phyloP scores from a whole-genome alignment of 2,888 invertebrate species.

The Drosophila neotestacea region DNA sequence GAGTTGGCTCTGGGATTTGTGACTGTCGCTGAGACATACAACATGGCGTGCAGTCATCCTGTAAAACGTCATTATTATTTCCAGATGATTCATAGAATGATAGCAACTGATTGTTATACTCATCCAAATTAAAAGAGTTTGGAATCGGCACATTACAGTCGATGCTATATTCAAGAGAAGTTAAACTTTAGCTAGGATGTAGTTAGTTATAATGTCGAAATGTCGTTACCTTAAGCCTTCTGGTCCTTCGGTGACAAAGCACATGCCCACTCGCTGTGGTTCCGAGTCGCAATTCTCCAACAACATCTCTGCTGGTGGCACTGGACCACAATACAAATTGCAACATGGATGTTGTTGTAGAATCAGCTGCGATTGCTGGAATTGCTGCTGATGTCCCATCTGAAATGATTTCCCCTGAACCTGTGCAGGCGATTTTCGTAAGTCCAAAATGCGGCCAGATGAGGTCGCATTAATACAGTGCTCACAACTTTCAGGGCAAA shows the following conservation, averaged over 20 bases:
- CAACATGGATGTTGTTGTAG: background rate
- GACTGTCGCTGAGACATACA: background rate
- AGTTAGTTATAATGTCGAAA: no score
- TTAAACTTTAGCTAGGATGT: background rate
- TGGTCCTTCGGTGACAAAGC: slow-evolving; percentile 61
- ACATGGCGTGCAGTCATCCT: background rate
- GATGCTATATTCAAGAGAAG: slow-evolving; percentile 27
- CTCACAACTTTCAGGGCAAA: slow-evolving; percentile 63
- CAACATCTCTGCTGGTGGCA: slow-evolving; percentile 19
- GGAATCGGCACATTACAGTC: slow-evolving; percentile 66
- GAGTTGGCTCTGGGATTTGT: background rate
- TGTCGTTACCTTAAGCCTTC: slow-evolving; percentile 57
- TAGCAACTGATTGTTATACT: slow-evolving; percentile 27
- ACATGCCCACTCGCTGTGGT: slow-evolving; percentile 46
- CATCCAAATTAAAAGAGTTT: slow-evolving; percentile 43
- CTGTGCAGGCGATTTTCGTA: background rate
- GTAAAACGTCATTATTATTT: background rate
- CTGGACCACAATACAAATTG: slow-evolving; percentile 21
- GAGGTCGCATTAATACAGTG: slow-evolving; percentile 41
- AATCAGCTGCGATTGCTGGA: background rate
- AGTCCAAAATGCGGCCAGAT: slow-evolving; percentile 26
- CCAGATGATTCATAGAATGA: slow-evolving; percentile 1
- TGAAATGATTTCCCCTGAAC: background rate
- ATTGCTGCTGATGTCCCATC: background rate
- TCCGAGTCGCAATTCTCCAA: slow-evolving; percentile 15